These are phyloP conservation scores for Lucinisca nassula DNA, from an alignment of 2,888 invertebrate genomes.

Conservation along the genomic window DNA sequence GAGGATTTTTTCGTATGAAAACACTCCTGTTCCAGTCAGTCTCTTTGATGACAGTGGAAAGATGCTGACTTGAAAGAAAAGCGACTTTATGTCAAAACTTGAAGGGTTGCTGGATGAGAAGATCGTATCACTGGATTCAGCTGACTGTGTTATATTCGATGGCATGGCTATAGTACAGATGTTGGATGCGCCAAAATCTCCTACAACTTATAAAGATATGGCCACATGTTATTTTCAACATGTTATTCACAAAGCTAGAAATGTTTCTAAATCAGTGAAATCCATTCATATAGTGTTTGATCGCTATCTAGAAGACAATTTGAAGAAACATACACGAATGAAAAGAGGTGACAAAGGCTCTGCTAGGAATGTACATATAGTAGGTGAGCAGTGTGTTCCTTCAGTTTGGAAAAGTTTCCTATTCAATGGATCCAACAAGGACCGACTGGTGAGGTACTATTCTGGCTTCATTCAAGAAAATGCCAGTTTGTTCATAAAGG, in stretches of 20 bases:
- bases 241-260: neutral
- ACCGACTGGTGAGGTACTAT: constrained; percentile 1
- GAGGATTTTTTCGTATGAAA: constrained; percentile 11
- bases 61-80: neutral
- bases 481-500: neutral
- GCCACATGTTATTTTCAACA: neutral
- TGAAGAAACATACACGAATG: neutral
- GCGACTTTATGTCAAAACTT: neutral
- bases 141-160: neutral
- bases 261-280: neutral
- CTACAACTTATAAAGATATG: neutral
- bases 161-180: neutral
- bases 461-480: neutral
- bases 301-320: neutral
- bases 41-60: neutral
- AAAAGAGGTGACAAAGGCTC: neutral
- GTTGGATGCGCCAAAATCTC: neutral
- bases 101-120: neutral
- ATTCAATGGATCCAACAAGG: neutral
- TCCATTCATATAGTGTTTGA: constrained; percentile 7
- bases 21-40: constrained; percentile 4
- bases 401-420: constrained; percentile 22
- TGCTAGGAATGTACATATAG: neutral
- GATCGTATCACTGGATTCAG: neutral
- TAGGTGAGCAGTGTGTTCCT: neutral